Percentiles rank a stretch among this genome's conserved stretches.
These are phyloP conservation scores for Caenorhabditis sp. DNA, from an alignment of 2,888 invertebrate species.

Conservation along the genomic window DNA sequence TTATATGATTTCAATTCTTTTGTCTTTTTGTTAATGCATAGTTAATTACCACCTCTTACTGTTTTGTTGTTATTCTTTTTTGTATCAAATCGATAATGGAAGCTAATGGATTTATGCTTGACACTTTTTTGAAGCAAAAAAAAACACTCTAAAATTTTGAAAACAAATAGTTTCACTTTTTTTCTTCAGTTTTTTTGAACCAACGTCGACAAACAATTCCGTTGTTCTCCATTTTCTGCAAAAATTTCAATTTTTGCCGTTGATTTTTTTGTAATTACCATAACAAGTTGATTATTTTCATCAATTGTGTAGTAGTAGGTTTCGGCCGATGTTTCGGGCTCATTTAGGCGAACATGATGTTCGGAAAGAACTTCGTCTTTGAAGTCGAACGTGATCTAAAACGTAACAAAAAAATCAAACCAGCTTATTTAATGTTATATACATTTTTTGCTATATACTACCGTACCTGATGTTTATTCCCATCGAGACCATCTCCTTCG, in stretches of 20 bases:
- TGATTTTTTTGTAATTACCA: conserved; percentile 56
- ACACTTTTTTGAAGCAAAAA: not conserved
- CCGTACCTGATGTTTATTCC: conserved; percentile 57
- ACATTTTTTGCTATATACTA: too few species aligned
- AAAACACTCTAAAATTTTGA: not conserved
- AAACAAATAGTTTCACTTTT: not conserved
- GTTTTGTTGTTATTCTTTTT: too few species aligned
- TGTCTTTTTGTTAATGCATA: too few species aligned
- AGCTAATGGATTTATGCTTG: too few species aligned
- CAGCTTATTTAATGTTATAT: too few species aligned
- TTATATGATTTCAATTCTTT: too few species aligned
- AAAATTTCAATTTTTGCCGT: not conserved
- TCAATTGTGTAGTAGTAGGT: conserved; percentile 66
- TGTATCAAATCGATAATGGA: too few species aligned
- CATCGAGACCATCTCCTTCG: conserved; percentile 66
- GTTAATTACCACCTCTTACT: too few species aligned
- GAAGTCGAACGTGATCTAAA: conserved; percentile 65
- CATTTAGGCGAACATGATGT: conserved; percentile 64
- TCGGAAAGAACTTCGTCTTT: conserved; percentile 58
- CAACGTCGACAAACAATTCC: conserved; percentile 64
- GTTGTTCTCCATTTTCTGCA: conserved; percentile 64
- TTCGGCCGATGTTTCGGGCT: conserved; percentile 63
- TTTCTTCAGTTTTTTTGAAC: conserved; percentile 59
- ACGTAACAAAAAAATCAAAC: too few species aligned
- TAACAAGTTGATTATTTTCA: conserved; percentile 58